phyloP scores from a whole-genome alignment of 2,797 vertebrate species.

The Decapterus maruadsi region DNA sequence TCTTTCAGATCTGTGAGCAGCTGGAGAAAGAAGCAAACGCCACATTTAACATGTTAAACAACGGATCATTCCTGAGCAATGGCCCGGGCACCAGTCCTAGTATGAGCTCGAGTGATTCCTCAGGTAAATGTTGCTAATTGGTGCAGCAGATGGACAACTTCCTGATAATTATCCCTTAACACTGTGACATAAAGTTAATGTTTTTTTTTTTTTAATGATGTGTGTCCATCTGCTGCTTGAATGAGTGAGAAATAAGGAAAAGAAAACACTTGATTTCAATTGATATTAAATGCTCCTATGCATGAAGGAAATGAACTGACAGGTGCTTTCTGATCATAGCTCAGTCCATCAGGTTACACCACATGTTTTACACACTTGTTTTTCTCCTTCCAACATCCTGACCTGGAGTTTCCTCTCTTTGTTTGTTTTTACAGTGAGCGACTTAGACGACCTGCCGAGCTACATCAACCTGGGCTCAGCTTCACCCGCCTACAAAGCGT shows the following conservation, averaged over 20 bases:
- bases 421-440: slow-evolving; percentile 65
- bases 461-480: slow-evolving; percentile 74
- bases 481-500: not conserved
- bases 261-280: too few relatives aligned
- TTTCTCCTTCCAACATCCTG: not conserved
- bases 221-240: not conserved
- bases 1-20: slow-evolving; percentile 73
- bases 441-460: slow-evolving; percentile 65
- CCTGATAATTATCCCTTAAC: too few relatives aligned
- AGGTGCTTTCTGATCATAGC: too few relatives aligned
- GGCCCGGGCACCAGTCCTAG: slow-evolving; percentile 82
- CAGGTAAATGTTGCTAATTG: slow-evolving; percentile 81
- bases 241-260: too few relatives aligned
- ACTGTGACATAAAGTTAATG: not conserved
- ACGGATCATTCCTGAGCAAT: slow-evolving; percentile 89
- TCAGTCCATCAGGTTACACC: not conserved
- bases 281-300: not conserved
- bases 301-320: not conserved
- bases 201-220: not conserved
- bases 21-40: slow-evolving; percentile 84
- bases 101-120: slow-evolving; percentile 83
- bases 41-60: slow-evolving; percentile 76
- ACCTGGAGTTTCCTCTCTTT: slow-evolving; percentile 38
- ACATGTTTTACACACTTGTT: not conserved
- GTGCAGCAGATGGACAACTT: not conserved